These are phyloP conservation scores for Hirundichthys speculiger DNA, from an alignment of 2,113 vertebrate genomes.

Conservation along the genomic window DNA sequence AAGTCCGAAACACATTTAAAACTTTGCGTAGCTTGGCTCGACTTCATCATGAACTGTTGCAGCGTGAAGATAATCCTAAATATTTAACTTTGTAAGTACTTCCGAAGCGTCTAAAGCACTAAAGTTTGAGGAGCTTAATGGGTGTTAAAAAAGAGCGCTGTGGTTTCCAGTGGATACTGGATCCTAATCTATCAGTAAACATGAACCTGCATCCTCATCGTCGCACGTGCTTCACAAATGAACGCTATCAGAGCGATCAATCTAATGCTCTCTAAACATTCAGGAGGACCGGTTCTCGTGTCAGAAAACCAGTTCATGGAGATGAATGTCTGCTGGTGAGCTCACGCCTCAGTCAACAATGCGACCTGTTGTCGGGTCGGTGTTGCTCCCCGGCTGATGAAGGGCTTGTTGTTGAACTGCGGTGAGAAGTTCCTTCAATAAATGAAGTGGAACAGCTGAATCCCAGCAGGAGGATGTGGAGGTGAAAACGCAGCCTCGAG, in stretches of 20 bases:
- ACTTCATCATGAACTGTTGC: neutral
- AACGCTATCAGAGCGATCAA: neutral
- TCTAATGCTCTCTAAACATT: neutral
- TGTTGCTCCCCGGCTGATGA: constrained; percentile 39
- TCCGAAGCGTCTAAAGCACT: too few relatives aligned
- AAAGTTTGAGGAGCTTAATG: neutral
- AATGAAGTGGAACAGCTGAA: constrained; percentile 7
- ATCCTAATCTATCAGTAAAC: neutral
- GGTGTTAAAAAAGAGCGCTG: too few relatives aligned
- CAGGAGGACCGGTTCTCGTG: constrained; percentile 31
- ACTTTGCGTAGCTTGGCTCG: too few relatives aligned
- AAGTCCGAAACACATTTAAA: neutral
- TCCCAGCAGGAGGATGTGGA: constrained; percentile 4
- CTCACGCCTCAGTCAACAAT: constrained; percentile 54
- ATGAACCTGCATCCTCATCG: neutral
- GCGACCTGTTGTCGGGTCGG: constrained; percentile 35
- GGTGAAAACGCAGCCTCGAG: constrained; percentile 28
- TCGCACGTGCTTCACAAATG: neutral
- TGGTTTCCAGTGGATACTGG: too few relatives aligned
- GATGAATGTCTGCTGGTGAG: constrained; percentile 43
- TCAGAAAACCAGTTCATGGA: constrained; percentile 52
- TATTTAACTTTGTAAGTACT: too few relatives aligned
- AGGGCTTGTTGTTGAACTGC: constrained; percentile 15
- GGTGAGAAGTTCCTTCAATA: neutral
- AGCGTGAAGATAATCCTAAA: neutral